Base-by-base conservation (phyloP, 2,888 invertebrate species). In the Crematogaster levior region DNA sequence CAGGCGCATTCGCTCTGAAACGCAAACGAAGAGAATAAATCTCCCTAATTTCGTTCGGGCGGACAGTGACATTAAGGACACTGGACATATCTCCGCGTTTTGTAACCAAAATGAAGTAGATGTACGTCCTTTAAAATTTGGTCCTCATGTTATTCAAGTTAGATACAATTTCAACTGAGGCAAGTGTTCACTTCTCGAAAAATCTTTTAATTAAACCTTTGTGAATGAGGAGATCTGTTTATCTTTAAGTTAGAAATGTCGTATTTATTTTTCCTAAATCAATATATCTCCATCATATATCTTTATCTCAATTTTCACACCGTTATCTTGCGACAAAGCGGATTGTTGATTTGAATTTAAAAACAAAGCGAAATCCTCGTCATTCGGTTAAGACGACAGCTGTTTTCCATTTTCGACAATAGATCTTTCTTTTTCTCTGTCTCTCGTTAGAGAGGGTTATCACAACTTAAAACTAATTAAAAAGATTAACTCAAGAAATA, bases 11-110 rank as follows among this genome's bases (percentile, higher is more conserved):
- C n/a, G n/a, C 27, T 58, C 48, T 21, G 77, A 79, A 61, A 63
- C 66, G 68, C n/a, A 58, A 43, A 79, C 77, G 68, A 79, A 68
- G 30, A 24, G 51, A 43, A 79, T 79, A 68, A 79, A 79, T 79
- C 56, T 66, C 21, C 68, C 68, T 79, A 79, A 79, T 79, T 77
- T 79, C 68, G 30, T 68, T 66, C 77, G 18, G 10, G 40, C 66
- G 40, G 75, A 75, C 75, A 65, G 65, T 53, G 77, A 43, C 68
- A 68, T 63, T 79, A 46, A 56, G 37, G 43, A 74, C n/a, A 53
- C 66, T 37, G 21, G 21, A 37, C 75, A 21, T 43, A 30, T 30
- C 21, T 58, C 77, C 56, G 34, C 24, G 40, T 56, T 34, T 34
- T 24, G 56, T 12, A 18, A 24, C 27, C 30, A 43, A 79, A 56